These are phyloP conservation scores for Pteronura brasiliensis DNA, from an alignment of 2,113 vertebrate genomes.

Conservation along the genomic window DNA sequence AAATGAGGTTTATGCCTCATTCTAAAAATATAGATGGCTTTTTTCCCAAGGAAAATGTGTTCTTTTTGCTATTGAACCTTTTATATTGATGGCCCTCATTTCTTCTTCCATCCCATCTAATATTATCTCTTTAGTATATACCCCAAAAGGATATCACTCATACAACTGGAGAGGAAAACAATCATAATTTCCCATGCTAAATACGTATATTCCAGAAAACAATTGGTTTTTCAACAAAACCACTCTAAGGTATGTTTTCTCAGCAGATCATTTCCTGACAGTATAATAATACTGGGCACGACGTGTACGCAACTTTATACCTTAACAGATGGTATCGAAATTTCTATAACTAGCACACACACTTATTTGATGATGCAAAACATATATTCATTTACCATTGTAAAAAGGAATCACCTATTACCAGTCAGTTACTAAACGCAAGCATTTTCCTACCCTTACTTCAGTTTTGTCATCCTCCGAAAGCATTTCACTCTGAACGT, in stretches of 20 bases:
- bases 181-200: not conserved
- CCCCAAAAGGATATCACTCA: constrained; percentile 23
- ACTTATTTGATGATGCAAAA: not conserved
- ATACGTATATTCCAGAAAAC: not conserved
- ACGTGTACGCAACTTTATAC: not conserved
- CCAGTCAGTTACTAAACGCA: not conserved
- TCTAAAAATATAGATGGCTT: constrained; percentile 37
- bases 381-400: not conserved
- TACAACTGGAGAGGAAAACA: not conserved
- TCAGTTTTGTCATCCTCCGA: not conserved
- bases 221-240: constrained; percentile 18
- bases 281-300: not conserved
- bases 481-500: constrained; percentile 18
- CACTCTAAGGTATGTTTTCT: not conserved
- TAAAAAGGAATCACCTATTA: not conserved
- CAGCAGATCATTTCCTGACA: not conserved
- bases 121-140: constrained; percentile 24
- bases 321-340: not conserved
- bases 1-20: constrained; percentile 49
- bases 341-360: not conserved
- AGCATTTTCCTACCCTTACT: not conserved
- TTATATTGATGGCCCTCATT: not conserved
- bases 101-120: not conserved
- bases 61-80: constrained; percentile 41
- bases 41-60: constrained; percentile 43